phyloP scores from a whole-genome alignment of 2,797 vertebrate genomes.

The Triplophysa yarkandensis region DNA sequence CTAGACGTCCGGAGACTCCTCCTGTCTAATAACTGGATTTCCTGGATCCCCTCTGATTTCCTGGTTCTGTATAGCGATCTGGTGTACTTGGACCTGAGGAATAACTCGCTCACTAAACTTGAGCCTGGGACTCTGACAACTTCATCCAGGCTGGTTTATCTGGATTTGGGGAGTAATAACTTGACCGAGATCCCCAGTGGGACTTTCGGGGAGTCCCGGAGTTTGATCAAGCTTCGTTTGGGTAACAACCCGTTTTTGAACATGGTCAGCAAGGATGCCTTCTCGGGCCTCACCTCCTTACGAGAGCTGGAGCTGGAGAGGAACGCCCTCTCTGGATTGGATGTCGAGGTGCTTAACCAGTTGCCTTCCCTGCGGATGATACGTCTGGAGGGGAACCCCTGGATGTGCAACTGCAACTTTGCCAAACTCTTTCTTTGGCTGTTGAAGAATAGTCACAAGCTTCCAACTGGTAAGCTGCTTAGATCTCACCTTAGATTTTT shows the following conservation, averaged over 20 bases:
- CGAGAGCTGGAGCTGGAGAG: constrained; percentile 87
- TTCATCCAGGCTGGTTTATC: constrained; percentile 84
- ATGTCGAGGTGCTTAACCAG: constrained; percentile 77
- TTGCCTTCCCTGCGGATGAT: constrained; percentile 83
- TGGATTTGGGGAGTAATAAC: constrained; percentile 91
- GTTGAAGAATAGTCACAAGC: constrained; percentile 84
- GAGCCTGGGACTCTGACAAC: constrained; percentile 86
- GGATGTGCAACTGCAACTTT: constrained; percentile 90
- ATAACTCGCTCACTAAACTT: constrained; percentile 85
- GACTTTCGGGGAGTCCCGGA: constrained; percentile 82
- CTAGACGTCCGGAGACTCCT: constrained; percentile 87
- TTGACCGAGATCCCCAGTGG: constrained; percentile 84
- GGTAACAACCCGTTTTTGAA: constrained; percentile 85
- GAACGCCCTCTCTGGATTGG: constrained; percentile 81
- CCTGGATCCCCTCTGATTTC: constrained; percentile 86
- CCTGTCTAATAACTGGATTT: constrained; percentile 88
- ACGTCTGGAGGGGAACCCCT: constrained; percentile 90
- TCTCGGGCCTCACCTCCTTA: constrained; percentile 82
- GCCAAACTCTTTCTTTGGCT: constrained; percentile 90
- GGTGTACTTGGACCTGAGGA: constrained; percentile 89
- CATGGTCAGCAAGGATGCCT: constrained; percentile 81
- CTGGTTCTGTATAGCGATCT: constrained; percentile 90
- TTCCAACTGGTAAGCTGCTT: constrained; percentile 82
- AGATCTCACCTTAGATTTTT: constrained; percentile 1
- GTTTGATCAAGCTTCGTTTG: constrained; percentile 85